Evolutionary conservation across 2,888 invertebrate genomes (phyloP), one percentile per base, ranked within the genome.

Genomic region (Sinelater perroti): DNA sequence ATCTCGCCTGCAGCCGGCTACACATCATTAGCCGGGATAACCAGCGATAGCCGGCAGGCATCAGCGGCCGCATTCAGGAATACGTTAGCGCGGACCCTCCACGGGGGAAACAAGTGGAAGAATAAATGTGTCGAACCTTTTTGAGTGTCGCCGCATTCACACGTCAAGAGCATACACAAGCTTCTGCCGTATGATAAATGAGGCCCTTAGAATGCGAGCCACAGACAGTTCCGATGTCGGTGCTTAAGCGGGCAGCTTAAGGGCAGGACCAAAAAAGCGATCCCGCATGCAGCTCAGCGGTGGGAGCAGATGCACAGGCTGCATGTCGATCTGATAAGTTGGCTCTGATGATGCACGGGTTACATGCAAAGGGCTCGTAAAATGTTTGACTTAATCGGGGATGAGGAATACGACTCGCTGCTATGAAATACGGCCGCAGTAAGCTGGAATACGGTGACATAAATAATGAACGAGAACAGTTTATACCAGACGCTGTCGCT

Each of bases 101-200:
- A 16, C 24, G 13, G n/a, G 35, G 36, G 10, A n/a, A 17, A 18
- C 18, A 36, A 49, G 14, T 36, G 33, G 40, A 28, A 21, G 38
- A 52, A 44, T 31, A 44, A 52, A 42, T 42, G 20, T 44, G 44
- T 52, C 52, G 20, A 28, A 30, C 20, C 18, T 13, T 50, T 50
- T 28, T 52, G 16, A 44, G 44, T 24, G 11, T 21, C 26, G 14
- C 35, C 47, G 36, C 36, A 49, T 49, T 49, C 31, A 44, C 31
- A 44, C 35, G 52, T 52, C 52, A 52, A 24, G 24, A 20, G 16
- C 52, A 52, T 30, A 33, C 42, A 40, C n/a, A 1, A 44, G 31
- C 42, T 44, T 24, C 47, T 35, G 21, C 24, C 24, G 8, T 42
- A 44, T 52, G 44, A 52, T 52, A 44, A 42, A 52, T 31, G 52